Conservation (phyloP, 2,797 vertebrate species). For the Emys orbicularis region DNA sequence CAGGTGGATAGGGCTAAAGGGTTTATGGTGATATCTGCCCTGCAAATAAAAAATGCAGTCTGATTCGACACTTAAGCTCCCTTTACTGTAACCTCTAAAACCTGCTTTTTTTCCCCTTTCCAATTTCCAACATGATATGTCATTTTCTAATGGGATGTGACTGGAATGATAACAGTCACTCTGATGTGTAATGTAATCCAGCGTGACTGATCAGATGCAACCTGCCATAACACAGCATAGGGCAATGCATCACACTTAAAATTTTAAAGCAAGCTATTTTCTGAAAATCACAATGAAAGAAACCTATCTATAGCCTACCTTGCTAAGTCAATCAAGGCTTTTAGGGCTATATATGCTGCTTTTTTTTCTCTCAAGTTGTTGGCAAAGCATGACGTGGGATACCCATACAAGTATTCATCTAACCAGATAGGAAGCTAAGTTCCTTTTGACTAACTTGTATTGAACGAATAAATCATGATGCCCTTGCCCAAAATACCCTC, state of each 20-base stretch:
- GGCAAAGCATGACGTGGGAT: neutral
- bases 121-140: constrained; percentile 68
- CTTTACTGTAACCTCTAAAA: constrained; percentile 15
- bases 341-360: neutral
- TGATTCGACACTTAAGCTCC: neutral
- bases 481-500: neutral
- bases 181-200: constrained; percentile 62
- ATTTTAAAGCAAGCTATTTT: constrained; percentile 33
- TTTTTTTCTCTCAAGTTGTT: neutral
- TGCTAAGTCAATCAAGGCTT: neutral
- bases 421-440: neutral
- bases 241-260: constrained; percentile 48
- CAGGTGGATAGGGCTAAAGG: neutral
- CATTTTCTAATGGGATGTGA: constrained; percentile 72
- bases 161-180: constrained; percentile 70
- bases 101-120: neutral
- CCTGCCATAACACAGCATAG: constrained; percentile 49
- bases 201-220: constrained; percentile 69
- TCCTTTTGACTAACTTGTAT: neutral
- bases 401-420: neutral
- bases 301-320: neutral
- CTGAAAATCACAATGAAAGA: neutral
- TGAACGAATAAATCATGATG: constrained; percentile 24
- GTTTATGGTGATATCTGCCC: neutral
- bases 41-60: neutral